Evolutionary conservation across 1,140 invertebrate species (phyloP), one percentile per base, ranked within the genome.

Genomic region (Monochamus saltuarius): DNA sequence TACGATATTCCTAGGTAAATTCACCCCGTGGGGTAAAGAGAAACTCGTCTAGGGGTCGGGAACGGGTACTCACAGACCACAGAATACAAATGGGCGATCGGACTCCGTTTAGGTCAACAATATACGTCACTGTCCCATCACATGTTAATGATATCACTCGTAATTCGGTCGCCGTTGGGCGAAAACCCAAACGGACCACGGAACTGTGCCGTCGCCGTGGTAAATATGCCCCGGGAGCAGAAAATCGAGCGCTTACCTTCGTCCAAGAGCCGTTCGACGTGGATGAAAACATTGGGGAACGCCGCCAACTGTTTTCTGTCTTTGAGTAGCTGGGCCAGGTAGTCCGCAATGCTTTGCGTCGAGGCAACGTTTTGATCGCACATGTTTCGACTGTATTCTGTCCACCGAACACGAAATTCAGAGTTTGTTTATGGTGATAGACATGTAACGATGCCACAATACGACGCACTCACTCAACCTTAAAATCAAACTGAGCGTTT

Each of bases 291-390:
- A 87, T 97, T 98, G 66, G 98, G 97, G 83, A 99, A 98, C 77
- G 96, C 96, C 73, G 94, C 93, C 74, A 99, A 87, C 85, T 99
- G 96, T 85, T 99, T 99, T 84, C 97, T 96, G 87, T 99, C 98
- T 87, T 99, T 99, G 75, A 99, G 87, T 82, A 99, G 89, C 84
- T 99, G 97, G 79, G 97, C 95, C 85, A 99, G 87, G 86, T 99
- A 99, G 83, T 99, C 98, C 81, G 96, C 94, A 84, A 95, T 94
- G 83, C 92, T 95, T 81, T 95, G 92, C 79, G 92, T 94, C 77
- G 88, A 93, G 70, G 87, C 85, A 75, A 84, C 84, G 71, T 79
- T 77, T 76, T 80, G 79, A 77, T 84, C 82, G 79, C 81, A 80
- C 81, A 83, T 82, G 77, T 79, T 76, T 56, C 22, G 6, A 29